Percentiles rank a stretch among this genome's conserved stretches.
These are phyloP conservation scores for Mustelus asterias DNA, from an alignment of 2,113 vertebrate genomes.

Conservation along the genomic window DNA sequence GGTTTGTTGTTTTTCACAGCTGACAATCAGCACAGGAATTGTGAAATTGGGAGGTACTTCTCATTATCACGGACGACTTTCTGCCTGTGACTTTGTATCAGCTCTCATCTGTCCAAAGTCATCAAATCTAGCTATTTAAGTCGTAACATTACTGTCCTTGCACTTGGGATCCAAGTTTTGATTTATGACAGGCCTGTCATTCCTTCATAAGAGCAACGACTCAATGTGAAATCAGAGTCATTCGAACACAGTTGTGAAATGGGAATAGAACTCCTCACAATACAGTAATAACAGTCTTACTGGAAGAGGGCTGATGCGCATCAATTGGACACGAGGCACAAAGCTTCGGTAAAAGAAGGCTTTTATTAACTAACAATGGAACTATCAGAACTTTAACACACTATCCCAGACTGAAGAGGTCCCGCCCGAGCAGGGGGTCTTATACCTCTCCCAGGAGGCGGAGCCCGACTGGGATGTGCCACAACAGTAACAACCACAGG, in stretches of 20 bases:
- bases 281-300: background rate
- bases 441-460: too few relatives aligned
- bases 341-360: too few relatives aligned
- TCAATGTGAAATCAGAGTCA: background rate
- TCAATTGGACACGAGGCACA: too few relatives aligned
- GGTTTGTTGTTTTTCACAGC: background rate
- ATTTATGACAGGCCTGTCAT: background rate
- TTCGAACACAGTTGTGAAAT: background rate
- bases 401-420: too few relatives aligned
- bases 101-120: background rate
- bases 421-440: too few relatives aligned
- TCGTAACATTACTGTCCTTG: background rate
- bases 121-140: background rate
- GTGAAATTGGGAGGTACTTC: background rate
- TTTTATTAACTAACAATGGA: too few relatives aligned
- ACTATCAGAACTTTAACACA: too few relatives aligned
- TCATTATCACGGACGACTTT: background rate
- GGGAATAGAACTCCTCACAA: background rate
- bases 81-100: background rate
- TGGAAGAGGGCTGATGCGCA: too few relatives aligned
- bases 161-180: background rate
- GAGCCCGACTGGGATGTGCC: too few relatives aligned
- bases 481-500: too few relatives aligned
- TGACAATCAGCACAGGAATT: background rate
- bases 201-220: background rate